Evolutionary conservation across 1,140 invertebrate species (phyloP).

Genomic region (Muscidifurax raptorellus): DNA sequence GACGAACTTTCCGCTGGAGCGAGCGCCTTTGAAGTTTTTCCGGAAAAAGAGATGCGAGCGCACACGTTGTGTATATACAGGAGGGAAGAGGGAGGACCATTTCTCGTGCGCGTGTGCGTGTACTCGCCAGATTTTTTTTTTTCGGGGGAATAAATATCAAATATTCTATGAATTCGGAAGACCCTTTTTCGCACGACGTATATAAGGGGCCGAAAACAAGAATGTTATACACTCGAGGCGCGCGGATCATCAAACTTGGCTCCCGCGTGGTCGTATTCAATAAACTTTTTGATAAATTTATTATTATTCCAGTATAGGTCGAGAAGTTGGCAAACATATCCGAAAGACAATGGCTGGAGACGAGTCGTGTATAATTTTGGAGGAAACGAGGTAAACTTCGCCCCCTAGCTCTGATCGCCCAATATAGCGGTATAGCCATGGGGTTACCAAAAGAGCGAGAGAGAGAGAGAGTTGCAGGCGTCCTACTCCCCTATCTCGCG

Average conservation of each 20-base stretch:
- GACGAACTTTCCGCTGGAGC: conserved; percentile 20
- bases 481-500: conserved; percentile 30
- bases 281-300: neutral
- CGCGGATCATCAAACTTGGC: too few relatives aligned
- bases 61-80: neutral
- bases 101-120: neutral
- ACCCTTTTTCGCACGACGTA: neutral
- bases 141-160: conserved; percentile 36
- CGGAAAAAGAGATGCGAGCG: neutral
- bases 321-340: neutral
- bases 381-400: conserved; percentile 36
- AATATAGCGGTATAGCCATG: neutral
- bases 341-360: neutral
- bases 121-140: conserved; percentile 8
- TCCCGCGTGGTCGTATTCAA: too few relatives aligned
- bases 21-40: conserved; percentile 46
- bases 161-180: conserved; percentile 38
- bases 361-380: conserved; percentile 20
- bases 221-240: neutral
- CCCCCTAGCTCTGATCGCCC: neutral
- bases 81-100: neutral
- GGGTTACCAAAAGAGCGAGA: neutral
- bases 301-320: neutral
- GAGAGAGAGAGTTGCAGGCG: neutral
- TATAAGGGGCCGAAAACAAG: neutral